Evolutionary conservation across 2,113 vertebrate genomes (phyloP), one percentile per base, ranked within the genome.

Genomic region (Leucoraja erinaceus): DNA sequence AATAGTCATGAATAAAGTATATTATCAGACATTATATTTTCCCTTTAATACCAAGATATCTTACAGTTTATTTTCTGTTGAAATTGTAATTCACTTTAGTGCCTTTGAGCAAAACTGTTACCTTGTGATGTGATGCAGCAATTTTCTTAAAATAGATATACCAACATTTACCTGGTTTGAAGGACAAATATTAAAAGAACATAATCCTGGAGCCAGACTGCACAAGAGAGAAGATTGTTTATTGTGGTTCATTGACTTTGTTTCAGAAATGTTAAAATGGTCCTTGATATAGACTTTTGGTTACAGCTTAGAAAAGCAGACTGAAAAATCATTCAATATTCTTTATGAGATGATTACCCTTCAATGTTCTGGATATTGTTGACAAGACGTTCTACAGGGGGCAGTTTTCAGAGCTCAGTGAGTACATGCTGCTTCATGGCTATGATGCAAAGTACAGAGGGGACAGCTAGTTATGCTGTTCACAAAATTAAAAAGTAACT

Each of bases 291-390:
- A 54, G 68, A 72, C 33, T 47, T 47, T 72, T 31, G 33, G 33
- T 47, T 91, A 72, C 38, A 11, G 33, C 63, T 91, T 70, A 9
- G 33, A 20, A 54, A 72, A 74, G 90, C 68, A 54, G 90, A 72
- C 38, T 91, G 90, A 38, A 72, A 72, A 91, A 91, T 91, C 10
- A 70, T 70, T 91, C 90, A 90, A 70, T 70, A 70, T 90, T 72
- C 31, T 70, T 70, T 70, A 66, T 72, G 66, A 70, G 66, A 70
- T 70, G 1, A 90, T 90, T 86, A n/a, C 28, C 8, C 66, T 70
- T 16, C 66, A 54, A 18, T 74, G 33, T 54, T 25, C 38, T 47
- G 22, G 90, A 68, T 90, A 90, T 33, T 4, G 18, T 72, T 28
- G 90, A 10, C 90, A 47, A 72, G 33, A 22, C 10, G 70, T 91